Evolutionary conservation across 2,797 vertebrate genomes (phyloP), one percentile per base, ranked within the genome.

Genomic region (Novumbra hubbsi): DNA sequence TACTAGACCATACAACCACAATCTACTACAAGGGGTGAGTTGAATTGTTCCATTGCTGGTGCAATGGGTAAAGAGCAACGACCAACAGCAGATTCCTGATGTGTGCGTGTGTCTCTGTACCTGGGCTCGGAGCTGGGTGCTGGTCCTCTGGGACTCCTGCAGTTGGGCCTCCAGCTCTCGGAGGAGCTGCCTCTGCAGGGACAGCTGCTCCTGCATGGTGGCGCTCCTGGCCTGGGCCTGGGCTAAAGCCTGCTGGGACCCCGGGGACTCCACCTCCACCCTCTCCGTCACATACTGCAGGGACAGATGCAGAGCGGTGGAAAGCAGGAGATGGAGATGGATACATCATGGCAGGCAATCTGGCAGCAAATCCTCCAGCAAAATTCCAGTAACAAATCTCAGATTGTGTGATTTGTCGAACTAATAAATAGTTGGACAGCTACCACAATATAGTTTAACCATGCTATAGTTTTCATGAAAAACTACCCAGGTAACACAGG

Each of bases 141-240:
- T 93, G 0, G 84, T 94, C 84, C 95, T 94, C 74, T 97, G 95
- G 0, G 96, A 96, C 48, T 88, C 94, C 72, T 96, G 95, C 30
- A 99, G 94, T 88, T 98, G 96, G 48, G 93, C 94, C 80, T 98
- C 95, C 79, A 97, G 94, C 86, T 98, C 96, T 55, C 94, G 85
- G 70, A 98, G 89, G 82, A 95, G 94, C 82, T 95, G 94, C 68
- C 93, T 90, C 90, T 98, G 97, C 80, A 95, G 91, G 0, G 84
- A 89, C 75, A 98, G 93, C 88, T 98, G 96, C 86, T 98, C 96
- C 91, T 96, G 95, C 77, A 98, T 92, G 80, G 92, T 90, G 67
- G 88, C 89, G 85, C 94, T 97, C 83, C 90, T 94, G 76, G 84
- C 79, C 91, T 97, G 95, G 69, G 93, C 88, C 83, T 97, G 96